Evolutionary conservation across 2,797 vertebrate species (phyloP), one percentile per base, ranked within the genome.

Genomic region (Limnodromus scolopaceus): DNA sequence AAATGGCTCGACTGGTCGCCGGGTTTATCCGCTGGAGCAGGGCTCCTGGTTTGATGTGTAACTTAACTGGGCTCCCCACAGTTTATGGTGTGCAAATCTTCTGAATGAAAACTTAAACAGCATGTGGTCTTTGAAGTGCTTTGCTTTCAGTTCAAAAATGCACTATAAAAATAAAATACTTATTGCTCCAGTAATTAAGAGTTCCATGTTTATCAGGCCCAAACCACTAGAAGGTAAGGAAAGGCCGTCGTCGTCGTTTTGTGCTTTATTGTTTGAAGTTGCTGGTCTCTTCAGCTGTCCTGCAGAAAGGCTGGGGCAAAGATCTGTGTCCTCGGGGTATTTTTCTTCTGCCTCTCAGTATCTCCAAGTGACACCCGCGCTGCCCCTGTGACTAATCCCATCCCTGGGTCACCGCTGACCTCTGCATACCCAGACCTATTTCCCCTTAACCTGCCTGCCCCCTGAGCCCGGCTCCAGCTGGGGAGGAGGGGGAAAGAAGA

Each of bases 341-440:
- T 93, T 94, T 93, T 88, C 32, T 94, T 43, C 61, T 93, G 93
- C 79, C 93, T 92, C 58, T 76, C 13, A 77, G 17, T 90, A 24
- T 95, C 79, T 90, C 72, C 27, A 30, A 79, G 57, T 87, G 95
- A 32, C 84, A 91, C 70, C 93, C 66, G 1, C 38, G 46, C 76
- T 95, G 96, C 84, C 88, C 85, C 93, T 96, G 12, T 96, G 96
- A 92, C 88, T 90, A 96, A 93, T 97, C 71, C 9, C 87, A 70
- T 96, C 93, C 93, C 96, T 74, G 92, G 91, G 27, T 83, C 83
- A 17, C 11, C 68, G 92, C 90, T 97, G 96, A 96, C 97, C 97
- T 51, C 70, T 89, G 75, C 92, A 92, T 95, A 84, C 84, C 88
- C 11, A 45, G 75, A 53, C 87, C 95, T 70, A 8, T 39, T 84